phyloP scores from a whole-genome alignment of 2,888 invertebrate species.

The Adela reaumurella region DNA sequence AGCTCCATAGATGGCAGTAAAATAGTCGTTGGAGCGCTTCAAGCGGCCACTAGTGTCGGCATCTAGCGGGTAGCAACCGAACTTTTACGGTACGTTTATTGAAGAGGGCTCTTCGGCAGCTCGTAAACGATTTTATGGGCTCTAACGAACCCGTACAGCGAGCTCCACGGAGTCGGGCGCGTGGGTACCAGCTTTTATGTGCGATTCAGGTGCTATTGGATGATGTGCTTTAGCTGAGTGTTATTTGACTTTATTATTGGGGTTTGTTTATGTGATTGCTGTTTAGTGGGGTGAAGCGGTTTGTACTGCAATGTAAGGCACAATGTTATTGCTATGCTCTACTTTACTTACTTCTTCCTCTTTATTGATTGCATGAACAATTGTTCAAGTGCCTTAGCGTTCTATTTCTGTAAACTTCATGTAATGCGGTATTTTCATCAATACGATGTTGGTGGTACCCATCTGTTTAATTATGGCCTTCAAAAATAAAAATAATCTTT shows the following conservation, averaged over 20 bases:
- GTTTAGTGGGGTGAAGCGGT: constrained; percentile 53
- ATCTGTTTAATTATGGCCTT: too few species aligned
- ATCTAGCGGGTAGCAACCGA: constrained; percentile 51
- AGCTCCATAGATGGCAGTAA: constrained; percentile 55
- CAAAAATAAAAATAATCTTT: too few species aligned
- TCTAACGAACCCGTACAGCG: constrained; percentile 47
- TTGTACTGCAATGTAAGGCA: constrained; percentile 22
- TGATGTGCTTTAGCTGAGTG: constrained; percentile 45
- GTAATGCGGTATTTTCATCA: too few species aligned
- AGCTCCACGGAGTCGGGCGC: constrained; percentile 46
- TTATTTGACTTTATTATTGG: constrained; percentile 57
- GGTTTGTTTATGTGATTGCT: constrained; percentile 58
- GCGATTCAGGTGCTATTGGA: constrained; percentile 58
- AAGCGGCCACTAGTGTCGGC: constrained; percentile 52
- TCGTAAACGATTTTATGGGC: constrained; percentile 56
- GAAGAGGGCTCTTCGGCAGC: constrained; percentile 56
- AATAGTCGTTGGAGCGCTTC: constrained; percentile 42
- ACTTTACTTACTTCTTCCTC: too few species aligned
- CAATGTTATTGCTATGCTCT: too few species aligned
- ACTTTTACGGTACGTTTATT: constrained; percentile 55
- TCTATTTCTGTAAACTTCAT: too few species aligned
- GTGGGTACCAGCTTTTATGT: constrained; percentile 53
- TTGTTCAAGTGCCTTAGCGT: too few species aligned
- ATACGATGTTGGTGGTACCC: too few species aligned
- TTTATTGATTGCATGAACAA: too few species aligned